Conservation (phyloP, 1,140 invertebrate species). For the Amyelois transitella region DNA sequence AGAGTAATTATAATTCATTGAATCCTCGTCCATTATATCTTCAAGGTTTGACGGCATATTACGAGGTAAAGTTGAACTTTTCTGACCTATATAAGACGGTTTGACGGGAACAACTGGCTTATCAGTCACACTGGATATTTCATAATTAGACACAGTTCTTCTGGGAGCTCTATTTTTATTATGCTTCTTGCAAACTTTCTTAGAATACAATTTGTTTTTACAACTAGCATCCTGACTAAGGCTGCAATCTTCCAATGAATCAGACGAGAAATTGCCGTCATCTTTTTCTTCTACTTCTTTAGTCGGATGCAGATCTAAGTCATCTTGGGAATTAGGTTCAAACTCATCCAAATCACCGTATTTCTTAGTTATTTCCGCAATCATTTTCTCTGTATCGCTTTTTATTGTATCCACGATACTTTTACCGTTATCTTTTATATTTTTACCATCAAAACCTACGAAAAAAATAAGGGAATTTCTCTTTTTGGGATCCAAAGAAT, state of each 20-base stretch:
- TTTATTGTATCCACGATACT: slow-evolving; percentile 77
- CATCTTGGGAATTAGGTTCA: slow-evolving; percentile 45
- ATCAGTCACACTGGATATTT: slow-evolving; percentile 77
- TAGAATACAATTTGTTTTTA: slow-evolving; percentile 70
- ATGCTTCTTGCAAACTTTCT: slow-evolving; percentile 74
- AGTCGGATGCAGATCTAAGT: slow-evolving; percentile 63
- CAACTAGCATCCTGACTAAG: slow-evolving; percentile 75
- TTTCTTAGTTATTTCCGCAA: slow-evolving; percentile 77
- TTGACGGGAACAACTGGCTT: slow-evolving; percentile 56
- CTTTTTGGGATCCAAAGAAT: slow-evolving; percentile 51
- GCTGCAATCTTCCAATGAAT: slow-evolving; percentile 83
- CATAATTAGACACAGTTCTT: slow-evolving; percentile 84
- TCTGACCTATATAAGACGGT: slow-evolving; percentile 49
- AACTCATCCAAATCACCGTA: slow-evolving; percentile 77
- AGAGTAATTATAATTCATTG: slow-evolving; percentile 37
- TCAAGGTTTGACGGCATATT: slow-evolving; percentile 73
- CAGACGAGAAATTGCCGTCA: slow-evolving; percentile 83
- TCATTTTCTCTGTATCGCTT: slow-evolving; percentile 78
- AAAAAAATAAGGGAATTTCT: slow-evolving; percentile 76
- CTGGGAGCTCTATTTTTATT: slow-evolving; percentile 70
- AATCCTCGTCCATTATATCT: slow-evolving; percentile 54
- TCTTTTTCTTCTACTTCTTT: slow-evolving; percentile 68
- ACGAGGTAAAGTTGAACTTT: slow-evolving; percentile 69
- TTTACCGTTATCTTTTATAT: slow-evolving; percentile 74
- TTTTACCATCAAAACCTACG: slow-evolving; percentile 71